phyloP scores from a whole-genome alignment of 2,888 invertebrate species.

The Salticus scenicus region DNA sequence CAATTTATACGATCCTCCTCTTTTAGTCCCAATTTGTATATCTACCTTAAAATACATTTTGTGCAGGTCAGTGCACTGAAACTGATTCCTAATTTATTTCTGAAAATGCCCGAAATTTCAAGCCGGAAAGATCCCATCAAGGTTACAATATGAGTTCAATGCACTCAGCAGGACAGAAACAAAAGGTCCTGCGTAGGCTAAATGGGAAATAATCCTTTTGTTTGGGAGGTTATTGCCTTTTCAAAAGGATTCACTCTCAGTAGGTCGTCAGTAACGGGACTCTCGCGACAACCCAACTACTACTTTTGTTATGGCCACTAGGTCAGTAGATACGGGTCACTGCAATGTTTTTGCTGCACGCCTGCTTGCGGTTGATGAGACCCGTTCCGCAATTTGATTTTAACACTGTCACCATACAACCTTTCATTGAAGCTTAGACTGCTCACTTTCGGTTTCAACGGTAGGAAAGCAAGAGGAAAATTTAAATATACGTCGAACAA shows the following conservation, averaged over 20 bases:
- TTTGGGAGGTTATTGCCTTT: conserved; percentile 59
- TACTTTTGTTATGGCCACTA: conserved; percentile 57
- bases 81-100: conserved; percentile 32
- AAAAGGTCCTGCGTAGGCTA: conserved; percentile 43
- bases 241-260: conserved; percentile 58
- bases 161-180: conserved; percentile 42
- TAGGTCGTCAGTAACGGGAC: conserved; percentile 57
- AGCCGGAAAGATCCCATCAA: conserved; percentile 58
- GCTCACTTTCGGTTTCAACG: conserved; percentile 39
- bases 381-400: conserved; percentile 35
- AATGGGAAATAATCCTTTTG: conserved; percentile 62
- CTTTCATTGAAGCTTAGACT: background rate
- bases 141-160: conserved; percentile 46
- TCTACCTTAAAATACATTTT: conserved; percentile 2
- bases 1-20: background rate
- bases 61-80: conserved; percentile 8
- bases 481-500: too few species aligned
- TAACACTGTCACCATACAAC: conserved; percentile 19
- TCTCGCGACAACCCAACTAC: conserved; percentile 59
- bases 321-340: conserved; percentile 67
- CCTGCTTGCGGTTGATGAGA: conserved; percentile 30
- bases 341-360: conserved; percentile 31
- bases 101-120: conserved; percentile 32
- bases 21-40: background rate
- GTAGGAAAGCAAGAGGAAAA: background rate